A percentile compares a stretch with the other conserved stretches of the same genome.
phyloP scores from a whole-genome alignment of 2,888 invertebrate genomes.

The Volucella inanis region DNA sequence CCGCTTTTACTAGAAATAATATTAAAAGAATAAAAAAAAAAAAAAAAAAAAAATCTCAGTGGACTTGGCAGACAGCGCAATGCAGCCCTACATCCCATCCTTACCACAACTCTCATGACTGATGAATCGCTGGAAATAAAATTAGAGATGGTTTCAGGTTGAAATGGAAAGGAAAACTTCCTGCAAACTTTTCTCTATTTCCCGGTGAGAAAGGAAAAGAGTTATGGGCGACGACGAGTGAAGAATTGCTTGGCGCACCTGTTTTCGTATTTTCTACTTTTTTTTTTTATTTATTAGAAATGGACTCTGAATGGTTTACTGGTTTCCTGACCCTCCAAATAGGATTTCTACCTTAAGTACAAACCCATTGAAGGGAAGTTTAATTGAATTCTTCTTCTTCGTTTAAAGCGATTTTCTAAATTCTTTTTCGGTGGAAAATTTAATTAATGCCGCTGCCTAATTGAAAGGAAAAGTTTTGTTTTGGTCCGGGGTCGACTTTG shows the following conservation, averaged over 20 bases:
- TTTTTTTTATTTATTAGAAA: constrained; percentile 23
- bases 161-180: not conserved
- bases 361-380: not conserved
- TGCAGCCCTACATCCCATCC: not conserved
- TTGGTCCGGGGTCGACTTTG: not conserved
- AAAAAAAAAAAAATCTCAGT: constrained; percentile 32
- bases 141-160: not conserved
- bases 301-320: constrained; percentile 45
- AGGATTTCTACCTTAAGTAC: constrained; percentile 24
- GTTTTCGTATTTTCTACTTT: constrained; percentile 10
- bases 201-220: constrained; percentile 1
- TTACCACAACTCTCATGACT: not conserved
- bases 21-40: too few species aligned
- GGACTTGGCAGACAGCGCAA: constrained; percentile 11
- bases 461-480: constrained; percentile 27
- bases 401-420: constrained; percentile 29
- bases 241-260: constrained; percentile 57
- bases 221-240: constrained; percentile 37
- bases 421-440: constrained; percentile 1
- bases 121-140: constrained; percentile 13
- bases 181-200: constrained; percentile 30
- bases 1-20: constrained; percentile 46
- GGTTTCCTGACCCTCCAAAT: not conserved
- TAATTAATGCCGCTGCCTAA: constrained; percentile 25
- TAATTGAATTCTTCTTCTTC: constrained; percentile 43